These are phyloP conservation scores for Homarus americanus DNA, from an alignment of 1,140 invertebrate genomes.

Conservation along the genomic window DNA sequence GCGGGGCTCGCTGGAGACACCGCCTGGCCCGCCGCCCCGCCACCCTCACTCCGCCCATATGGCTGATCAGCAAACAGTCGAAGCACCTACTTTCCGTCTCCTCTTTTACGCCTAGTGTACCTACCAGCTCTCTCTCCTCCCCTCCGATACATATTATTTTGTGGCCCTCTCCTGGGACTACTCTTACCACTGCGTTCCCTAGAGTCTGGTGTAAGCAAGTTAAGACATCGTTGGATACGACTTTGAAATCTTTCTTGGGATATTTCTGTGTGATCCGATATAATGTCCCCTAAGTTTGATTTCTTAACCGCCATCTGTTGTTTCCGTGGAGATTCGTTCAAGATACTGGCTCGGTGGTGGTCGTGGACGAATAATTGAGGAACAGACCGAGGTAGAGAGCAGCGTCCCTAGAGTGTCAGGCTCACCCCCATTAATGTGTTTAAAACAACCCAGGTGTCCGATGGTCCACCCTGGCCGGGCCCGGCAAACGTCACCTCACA, in stretches of 20 bases:
- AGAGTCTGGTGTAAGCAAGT: neutral
- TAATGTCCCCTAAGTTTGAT: conserved; percentile 53
- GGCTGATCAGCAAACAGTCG: neutral
- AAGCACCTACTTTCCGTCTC: neutral
- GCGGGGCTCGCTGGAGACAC: neutral
- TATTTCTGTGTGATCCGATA: conserved; percentile 47
- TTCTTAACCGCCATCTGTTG: conserved; percentile 17
- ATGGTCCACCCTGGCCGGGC: neutral
- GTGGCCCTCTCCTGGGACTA: neutral
- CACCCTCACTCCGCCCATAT: neutral
- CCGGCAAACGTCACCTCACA: too few species aligned
- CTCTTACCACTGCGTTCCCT: neutral
- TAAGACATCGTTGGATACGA: neutral
- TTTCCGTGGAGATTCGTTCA: neutral
- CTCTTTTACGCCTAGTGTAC: neutral
- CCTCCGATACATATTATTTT: neutral
- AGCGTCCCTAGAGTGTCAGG: neutral
- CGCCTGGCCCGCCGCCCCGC: neutral
- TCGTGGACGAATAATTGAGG: neutral
- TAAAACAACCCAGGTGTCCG: neutral
- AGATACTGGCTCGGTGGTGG: neutral
- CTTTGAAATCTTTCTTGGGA: neutral
- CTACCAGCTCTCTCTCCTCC: neutral
- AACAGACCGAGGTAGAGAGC: neutral
- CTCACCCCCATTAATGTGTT: neutral